Percentiles rank a stretch among this genome's conserved stretches.
These are phyloP conservation scores for Acholoe squamosa DNA, from an alignment of 2,888 invertebrate species.

Conservation along the genomic window DNA sequence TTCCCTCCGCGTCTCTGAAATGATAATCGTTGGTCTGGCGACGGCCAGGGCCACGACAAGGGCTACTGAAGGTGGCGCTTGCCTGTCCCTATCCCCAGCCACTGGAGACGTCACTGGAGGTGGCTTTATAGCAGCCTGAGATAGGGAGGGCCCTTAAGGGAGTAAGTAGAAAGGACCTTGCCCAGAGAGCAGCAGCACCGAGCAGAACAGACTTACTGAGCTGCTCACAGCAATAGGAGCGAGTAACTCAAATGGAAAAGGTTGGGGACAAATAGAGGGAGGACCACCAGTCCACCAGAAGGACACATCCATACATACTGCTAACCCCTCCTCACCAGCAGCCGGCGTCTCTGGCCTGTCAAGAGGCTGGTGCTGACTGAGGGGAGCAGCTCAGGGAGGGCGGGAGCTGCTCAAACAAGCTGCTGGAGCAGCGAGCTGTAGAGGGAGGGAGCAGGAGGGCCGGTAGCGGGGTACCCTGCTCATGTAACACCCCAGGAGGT, in stretches of 20 bases:
- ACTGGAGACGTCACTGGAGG: no score
- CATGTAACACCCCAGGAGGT: background rate
- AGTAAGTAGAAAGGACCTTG: no score
- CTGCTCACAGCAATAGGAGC: no score
- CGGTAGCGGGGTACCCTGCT: no score
- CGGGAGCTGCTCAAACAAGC: background rate
- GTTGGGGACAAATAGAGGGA: no score
- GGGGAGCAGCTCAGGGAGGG: background rate
- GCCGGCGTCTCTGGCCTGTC: background rate
- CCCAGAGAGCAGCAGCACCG: no score
- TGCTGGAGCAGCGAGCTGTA: background rate
- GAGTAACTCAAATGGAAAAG: background rate
- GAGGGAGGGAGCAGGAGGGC: background rate
- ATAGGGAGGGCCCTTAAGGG: no score
- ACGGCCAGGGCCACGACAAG: background rate
- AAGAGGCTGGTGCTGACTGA: background rate
- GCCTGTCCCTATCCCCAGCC: no score
- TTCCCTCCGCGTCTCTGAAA: background rate
- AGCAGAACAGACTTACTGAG: no score
- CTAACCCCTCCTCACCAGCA: no score
- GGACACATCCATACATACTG: background rate
- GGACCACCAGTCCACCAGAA: background rate
- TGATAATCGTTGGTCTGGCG: constrained; percentile 6
- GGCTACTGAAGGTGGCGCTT: no score
- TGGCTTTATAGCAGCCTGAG: no score